Evolutionary conservation across 1,140 invertebrate species (phyloP), one percentile per base, ranked within the genome.

Genomic region (Asobara japonica): DNA sequence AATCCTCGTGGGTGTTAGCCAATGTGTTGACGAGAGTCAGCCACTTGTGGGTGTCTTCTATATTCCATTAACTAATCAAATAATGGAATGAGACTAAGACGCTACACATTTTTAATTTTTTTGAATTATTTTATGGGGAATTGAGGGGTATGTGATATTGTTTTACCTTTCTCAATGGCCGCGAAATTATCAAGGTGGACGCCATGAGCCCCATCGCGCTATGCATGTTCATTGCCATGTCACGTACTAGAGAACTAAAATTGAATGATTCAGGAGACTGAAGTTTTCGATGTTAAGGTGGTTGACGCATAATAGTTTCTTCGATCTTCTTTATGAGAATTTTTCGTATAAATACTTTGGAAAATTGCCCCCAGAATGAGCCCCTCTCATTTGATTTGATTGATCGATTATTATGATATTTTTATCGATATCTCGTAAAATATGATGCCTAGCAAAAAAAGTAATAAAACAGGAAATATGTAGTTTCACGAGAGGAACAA

Each of bases 91-190:
- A 33, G n/a, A 33, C 31, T 6, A 33, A 33, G 4, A 33, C 31
- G 5, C 4, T 4, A 33, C 4, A 11, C 5, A 33, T 33, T 33
- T 33, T 11, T 4, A 33, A 4, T 33, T 33, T 33, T 33, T 33
- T 33, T 11, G 4, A 33, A 45, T 45, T 45, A 45, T 5, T 45
- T 13, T 16, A n/a, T 45, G 18, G 18, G n/a, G 41, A 45, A 3
- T 45, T 45, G n/a, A 16, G 41, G 41, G 41, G n/a, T 25, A 22
- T 56, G 51, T 56, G 22, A n/a, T 2, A 27, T 38, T 31, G 69
- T 65, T 66, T 74, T 79, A 79, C 78, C 78, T 79, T 76, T 72
- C 75, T 77, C 33, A 69, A 56, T 16, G 78, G 76, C 66, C 75
- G 78, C 45, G 78, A 78, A 29, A 77, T 65, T 51, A 78, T 78